Percentiles rank a stretch among this genome's conserved stretches.
Conservation (phyloP, 2,113 vertebrate genomes). For the Macquaria ambigua region DNA sequence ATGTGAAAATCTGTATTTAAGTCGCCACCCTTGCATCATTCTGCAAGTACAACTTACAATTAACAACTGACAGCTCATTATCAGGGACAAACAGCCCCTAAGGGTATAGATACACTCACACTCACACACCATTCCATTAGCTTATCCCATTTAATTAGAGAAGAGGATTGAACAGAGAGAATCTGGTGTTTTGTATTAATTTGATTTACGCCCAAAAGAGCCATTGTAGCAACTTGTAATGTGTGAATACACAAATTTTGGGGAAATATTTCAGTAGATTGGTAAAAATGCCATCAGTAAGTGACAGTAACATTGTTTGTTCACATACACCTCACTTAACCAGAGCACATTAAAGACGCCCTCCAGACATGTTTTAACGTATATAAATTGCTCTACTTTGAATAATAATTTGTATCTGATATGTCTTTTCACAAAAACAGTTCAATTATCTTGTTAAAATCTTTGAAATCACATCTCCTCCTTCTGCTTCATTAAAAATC, state of each 20-base stretch:
- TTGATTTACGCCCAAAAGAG: background rate
- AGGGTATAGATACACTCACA: conserved; percentile 20
- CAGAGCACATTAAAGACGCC: background rate
- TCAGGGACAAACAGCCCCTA: conserved; percentile 41
- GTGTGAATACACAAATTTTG: background rate
- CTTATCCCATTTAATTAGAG: background rate
- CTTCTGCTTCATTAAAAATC: no score
- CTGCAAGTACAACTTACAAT: background rate
- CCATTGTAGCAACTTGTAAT: background rate
- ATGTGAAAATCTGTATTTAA: background rate
- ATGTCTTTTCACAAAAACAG: no score
- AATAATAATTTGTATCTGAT: no score
- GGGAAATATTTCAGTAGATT: background rate
- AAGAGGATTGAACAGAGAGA: background rate
- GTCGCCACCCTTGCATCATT: background rate
- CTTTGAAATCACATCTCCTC: no score
- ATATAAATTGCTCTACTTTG: no score
- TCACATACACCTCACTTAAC: background rate
- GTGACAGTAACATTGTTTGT: no score
- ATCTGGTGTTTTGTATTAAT: conserved; percentile 1
- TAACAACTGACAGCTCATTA: conserved; percentile 55
- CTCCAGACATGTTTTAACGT: no score
- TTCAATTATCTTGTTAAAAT: no score
- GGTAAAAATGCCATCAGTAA: background rate
- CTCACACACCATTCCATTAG: background rate